Evolutionary conservation across 2,797 vertebrate genomes (phyloP).

Genomic region (Varecia variegata): DNA sequence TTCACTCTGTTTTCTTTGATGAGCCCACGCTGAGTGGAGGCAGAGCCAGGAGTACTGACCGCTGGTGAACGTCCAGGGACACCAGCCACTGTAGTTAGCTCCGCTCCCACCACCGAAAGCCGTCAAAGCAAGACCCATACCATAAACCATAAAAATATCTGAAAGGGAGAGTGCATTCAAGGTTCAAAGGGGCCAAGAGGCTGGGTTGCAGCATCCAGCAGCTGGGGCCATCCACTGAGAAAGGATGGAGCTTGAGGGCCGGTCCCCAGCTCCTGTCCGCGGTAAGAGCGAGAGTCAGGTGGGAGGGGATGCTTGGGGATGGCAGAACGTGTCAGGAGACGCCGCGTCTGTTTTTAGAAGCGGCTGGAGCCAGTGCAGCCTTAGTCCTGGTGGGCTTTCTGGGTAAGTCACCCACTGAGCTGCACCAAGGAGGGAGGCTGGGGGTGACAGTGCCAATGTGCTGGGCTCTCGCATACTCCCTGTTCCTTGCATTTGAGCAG

Average conservation of each 20-base stretch:
- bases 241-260: neutral
- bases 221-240: neutral
- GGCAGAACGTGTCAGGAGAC: neutral
- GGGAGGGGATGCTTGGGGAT: too few relatives aligned
- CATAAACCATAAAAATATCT: neutral
- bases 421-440: rapidly evolving
- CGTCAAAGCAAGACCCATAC: neutral
- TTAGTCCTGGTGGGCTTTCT: neutral
- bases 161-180: neutral
- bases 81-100: neutral
- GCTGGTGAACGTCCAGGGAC: neutral
- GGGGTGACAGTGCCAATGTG: neutral
- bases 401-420: neutral
- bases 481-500: neutral
- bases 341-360: neutral
- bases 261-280: neutral
- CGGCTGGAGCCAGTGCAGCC: neutral
- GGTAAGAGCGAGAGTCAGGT: neutral
- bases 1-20: neutral
- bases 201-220: rapidly evolving
- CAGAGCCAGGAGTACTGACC: neutral
- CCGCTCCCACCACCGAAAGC: neutral
- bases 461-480: rapidly evolving
- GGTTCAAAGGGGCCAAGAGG: neutral
- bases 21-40: neutral